Evolutionary conservation across 2,888 invertebrate genomes (phyloP).

Genomic region (Tillus elongatus): DNA sequence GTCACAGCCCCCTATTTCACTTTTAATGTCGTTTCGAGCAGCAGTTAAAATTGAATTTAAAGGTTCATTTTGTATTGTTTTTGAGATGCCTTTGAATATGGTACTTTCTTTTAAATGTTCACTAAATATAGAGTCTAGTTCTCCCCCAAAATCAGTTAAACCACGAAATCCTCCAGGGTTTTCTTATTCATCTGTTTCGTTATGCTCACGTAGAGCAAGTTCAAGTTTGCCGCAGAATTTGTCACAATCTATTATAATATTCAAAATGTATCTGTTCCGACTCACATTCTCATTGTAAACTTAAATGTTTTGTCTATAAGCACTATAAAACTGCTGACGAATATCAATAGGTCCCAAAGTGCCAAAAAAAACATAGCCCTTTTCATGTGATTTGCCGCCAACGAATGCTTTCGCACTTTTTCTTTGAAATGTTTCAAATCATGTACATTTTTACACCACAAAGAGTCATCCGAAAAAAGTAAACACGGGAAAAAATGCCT

Average conservation of each 20-base stretch:
- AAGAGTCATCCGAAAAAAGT: slow-evolving; percentile 14
- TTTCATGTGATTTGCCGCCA: slow-evolving; percentile 8
- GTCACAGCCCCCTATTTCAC: slow-evolving; percentile 12
- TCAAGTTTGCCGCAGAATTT: slow-evolving; percentile 24
- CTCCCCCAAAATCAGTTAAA: slow-evolving; percentile 22
- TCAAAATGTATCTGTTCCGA: slow-evolving; percentile 20
- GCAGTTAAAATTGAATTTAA: slow-evolving; percentile 24
- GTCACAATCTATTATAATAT: slow-evolving; percentile 23
- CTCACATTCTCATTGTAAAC: slow-evolving; percentile 18
- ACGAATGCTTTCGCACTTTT: slow-evolving; percentile 18
- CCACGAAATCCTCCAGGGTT: slow-evolving; percentile 16
- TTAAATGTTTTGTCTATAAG: slow-evolving; percentile 7
- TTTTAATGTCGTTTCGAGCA: slow-evolving; percentile 19
- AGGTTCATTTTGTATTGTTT: slow-evolving; percentile 25
- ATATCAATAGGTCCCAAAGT: slow-evolving; percentile 15
- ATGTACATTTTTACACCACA: slow-evolving; percentile 17
- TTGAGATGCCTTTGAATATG: slow-evolving; percentile 23
- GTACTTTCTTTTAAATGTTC: slow-evolving; percentile 18
- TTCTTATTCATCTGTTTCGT: slow-evolving; percentile 18
- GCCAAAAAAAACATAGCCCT: slow-evolving; percentile 6
- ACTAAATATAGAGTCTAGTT: slow-evolving; percentile 20
- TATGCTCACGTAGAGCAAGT: slow-evolving; percentile 22
- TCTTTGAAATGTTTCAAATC: slow-evolving; percentile 17
- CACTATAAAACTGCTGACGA: slow-evolving; percentile 9
- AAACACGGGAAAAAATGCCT: slow-evolving; percentile 20